phyloP scores from a whole-genome alignment of 2,888 invertebrate genomes.

The Cynaeus angustus region DNA sequence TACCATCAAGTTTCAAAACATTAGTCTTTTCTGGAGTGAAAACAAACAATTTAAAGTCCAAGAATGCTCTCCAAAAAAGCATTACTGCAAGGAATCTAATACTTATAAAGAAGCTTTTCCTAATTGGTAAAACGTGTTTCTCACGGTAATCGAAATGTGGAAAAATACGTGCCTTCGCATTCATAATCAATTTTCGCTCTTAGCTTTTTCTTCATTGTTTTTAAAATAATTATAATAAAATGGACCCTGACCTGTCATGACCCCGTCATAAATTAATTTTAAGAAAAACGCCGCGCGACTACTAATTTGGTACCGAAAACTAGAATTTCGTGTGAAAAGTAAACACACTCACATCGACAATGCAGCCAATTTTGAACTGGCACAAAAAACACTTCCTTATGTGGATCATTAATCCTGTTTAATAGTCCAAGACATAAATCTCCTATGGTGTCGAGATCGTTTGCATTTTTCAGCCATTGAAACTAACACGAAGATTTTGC shows the following conservation, averaged over 20 bases:
- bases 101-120: slow-evolving; percentile 10
- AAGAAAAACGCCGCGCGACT: not conserved
- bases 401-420: not conserved
- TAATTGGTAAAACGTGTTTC: slow-evolving; percentile 15
- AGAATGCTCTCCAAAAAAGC: slow-evolving; percentile 10
- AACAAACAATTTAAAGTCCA: slow-evolving; percentile 6
- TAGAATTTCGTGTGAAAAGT: no score
- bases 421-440: not conserved
- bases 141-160: slow-evolving; percentile 9
- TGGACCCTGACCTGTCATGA: not conserved
- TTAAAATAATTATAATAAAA: not conserved
- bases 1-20: slow-evolving; percentile 5
- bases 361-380: not conserved
- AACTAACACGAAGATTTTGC: slow-evolving; percentile 23
- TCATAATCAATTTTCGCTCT: slow-evolving; percentile 12
- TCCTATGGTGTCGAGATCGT: slow-evolving; percentile 1
- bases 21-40: slow-evolving; percentile 3
- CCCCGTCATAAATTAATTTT: not conserved
- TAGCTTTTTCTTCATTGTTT: no score
- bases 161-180: slow-evolving; percentile 8
- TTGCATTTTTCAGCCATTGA: slow-evolving; percentile 19
- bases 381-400: not conserved
- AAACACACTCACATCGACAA: no score
- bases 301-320: not conserved
- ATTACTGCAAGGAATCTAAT: slow-evolving; percentile 9